phyloP scores from a whole-genome alignment of 2,113 vertebrate genomes.

The Psammodynastes pulverulentus region DNA sequence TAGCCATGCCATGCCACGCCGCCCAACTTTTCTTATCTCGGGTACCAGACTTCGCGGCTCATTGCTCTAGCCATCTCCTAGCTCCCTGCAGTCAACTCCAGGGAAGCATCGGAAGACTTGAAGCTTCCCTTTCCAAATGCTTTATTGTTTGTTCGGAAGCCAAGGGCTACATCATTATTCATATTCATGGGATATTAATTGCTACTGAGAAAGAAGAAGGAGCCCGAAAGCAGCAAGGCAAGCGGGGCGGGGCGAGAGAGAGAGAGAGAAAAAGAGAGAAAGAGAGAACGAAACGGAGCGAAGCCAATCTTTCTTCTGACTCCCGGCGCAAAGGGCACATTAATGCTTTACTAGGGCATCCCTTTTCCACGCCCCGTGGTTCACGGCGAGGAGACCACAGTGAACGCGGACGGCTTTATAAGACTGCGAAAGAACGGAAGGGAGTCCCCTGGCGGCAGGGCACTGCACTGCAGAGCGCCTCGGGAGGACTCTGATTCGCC shows the following conservation, averaged over 20 bases:
- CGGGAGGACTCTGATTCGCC: slow-evolving; percentile 33
- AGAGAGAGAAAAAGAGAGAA: no score
- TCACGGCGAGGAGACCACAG: not conserved
- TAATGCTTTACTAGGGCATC: not conserved
- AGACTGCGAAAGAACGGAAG: not conserved
- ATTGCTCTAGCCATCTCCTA: not conserved
- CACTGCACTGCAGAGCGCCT: slow-evolving; percentile 32
- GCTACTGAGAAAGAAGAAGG: not conserved
- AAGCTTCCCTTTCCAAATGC: not conserved
- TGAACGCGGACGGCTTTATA: not conserved
- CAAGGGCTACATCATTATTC: slow-evolving; percentile 14
- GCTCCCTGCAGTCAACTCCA: slow-evolving; percentile 1
- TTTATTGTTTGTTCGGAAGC: slow-evolving; percentile 1
- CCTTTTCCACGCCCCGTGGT: not conserved
- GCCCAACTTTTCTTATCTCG: not conserved
- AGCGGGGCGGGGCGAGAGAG: not conserved
- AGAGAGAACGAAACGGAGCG: no score
- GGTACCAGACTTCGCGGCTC: not conserved
- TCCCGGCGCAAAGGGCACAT: not conserved
- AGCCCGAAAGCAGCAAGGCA: not conserved
- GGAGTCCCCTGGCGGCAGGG: slow-evolving; percentile 54
- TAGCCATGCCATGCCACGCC: not conserved
- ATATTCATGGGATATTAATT: slow-evolving; percentile 22
- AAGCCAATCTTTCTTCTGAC: not conserved
- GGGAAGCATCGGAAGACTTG: slow-evolving; percentile 6